phyloP scores from a whole-genome alignment of 2,888 invertebrate genomes.

The Rhogogaster chlorosoma region DNA sequence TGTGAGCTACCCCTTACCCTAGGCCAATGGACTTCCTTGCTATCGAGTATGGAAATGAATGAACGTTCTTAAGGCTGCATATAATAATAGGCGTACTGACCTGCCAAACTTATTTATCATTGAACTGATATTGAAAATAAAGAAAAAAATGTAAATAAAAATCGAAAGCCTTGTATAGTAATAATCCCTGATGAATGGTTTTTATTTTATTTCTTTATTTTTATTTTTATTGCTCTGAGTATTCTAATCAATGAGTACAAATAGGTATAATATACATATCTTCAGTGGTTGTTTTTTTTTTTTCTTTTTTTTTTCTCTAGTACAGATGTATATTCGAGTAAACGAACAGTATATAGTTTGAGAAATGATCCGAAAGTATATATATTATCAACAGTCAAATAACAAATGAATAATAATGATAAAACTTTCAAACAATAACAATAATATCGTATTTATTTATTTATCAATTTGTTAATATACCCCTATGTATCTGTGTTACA shows the following conservation, averaged over 20 bases:
- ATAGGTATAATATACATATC: constrained; percentile 53
- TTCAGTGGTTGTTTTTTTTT: background rate
- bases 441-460: background rate
- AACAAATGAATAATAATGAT: constrained; percentile 52
- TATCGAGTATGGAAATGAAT: background rate
- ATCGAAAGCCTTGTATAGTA: background rate
- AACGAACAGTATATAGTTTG: background rate
- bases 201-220: background rate
- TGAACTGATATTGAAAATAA: background rate
- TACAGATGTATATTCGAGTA: background rate
- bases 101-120: background rate
- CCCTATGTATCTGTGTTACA: constrained; percentile 57
- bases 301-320: background rate
- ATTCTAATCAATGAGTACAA: constrained; percentile 62
- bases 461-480: too few species aligned
- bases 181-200: background rate
- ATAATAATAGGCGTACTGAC: background rate
- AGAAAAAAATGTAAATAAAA: background rate
- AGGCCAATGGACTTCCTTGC: too few species aligned
- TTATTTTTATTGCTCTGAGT: constrained; percentile 61
- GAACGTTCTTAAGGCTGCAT: background rate
- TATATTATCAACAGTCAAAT: background rate
- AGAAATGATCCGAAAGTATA: constrained; percentile 4
- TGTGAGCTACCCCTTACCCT: background rate
- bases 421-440: constrained; percentile 59